Conservation (phyloP, 1,140 invertebrate genomes). For the Musca vetustissima region DNA sequence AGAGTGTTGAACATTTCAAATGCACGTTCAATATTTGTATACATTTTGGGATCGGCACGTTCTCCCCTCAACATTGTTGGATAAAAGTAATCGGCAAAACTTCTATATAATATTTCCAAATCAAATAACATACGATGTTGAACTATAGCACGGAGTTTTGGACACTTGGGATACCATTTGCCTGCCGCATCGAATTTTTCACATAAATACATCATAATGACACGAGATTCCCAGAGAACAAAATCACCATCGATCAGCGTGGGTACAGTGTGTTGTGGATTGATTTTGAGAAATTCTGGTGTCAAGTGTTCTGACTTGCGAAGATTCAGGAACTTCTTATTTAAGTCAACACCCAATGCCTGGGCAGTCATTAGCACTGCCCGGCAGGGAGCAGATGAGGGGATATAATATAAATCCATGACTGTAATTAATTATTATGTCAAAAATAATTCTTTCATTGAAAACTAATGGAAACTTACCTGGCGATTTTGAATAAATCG, state of each 20-base stretch:
- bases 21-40: conserved; percentile 64
- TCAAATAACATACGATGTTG: conserved; percentile 76
- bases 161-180: conserved; percentile 67
- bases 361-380: conserved; percentile 68
- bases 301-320: conserved; percentile 65
- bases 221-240: conserved; percentile 67
- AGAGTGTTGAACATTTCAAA: conserved; percentile 60
- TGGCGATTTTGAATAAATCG: too few relatives aligned
- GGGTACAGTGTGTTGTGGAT: conserved; percentile 63
- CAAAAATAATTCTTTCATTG: too few relatives aligned
- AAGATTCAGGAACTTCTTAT: conserved; percentile 68
- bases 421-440: too few relatives aligned
- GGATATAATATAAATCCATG: conserved; percentile 65
- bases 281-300: conserved; percentile 68
- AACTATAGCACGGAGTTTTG: conserved; percentile 66
- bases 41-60: conserved; percentile 64
- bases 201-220: conserved; percentile 69
- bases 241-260: conserved; percentile 69
- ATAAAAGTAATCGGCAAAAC: conserved; percentile 63
- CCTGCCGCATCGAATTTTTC: conserved; percentile 68
- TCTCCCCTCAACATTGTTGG: conserved; percentile 68
- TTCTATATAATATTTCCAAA: conserved; percentile 65
- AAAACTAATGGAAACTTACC: too few relatives aligned
- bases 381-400: conserved; percentile 70
- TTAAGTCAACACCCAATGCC: conserved; percentile 69